A percentile compares a stretch with the other conserved stretches of the same genome.
These are phyloP conservation scores for Holacanthus passer DNA, from an alignment of 2,113 vertebrate species.

Conservation along the genomic window DNA sequence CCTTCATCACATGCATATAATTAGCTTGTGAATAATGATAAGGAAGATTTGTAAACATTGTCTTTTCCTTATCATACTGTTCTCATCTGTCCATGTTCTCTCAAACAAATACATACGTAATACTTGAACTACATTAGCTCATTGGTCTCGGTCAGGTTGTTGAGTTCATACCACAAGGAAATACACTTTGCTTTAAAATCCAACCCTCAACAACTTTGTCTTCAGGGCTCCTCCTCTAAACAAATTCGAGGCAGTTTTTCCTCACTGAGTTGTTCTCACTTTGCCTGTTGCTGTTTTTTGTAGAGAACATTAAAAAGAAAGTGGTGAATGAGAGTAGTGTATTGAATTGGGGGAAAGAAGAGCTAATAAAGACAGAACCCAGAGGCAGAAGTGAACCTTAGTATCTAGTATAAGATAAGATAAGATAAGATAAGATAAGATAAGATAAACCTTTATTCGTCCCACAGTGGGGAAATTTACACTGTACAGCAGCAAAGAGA, in stretches of 20 bases:
- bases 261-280: conserved; percentile 7
- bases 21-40: conserved; percentile 12
- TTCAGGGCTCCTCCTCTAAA: not conserved
- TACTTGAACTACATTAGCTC: not conserved
- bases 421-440: too few species aligned
- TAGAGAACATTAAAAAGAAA: conserved; percentile 11
- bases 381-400: not conserved
- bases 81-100: not conserved
- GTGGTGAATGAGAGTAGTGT: conserved; percentile 14
- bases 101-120: not conserved
- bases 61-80: not conserved
- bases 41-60: not conserved
- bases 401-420: too few species aligned
- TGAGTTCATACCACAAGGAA: conserved; percentile 25
- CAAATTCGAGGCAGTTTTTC: conserved; percentile 3
- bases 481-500: too few species aligned
- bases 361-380: not conserved
- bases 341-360: not conserved
- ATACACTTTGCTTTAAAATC: conserved; percentile 1
- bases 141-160: conserved; percentile 10
- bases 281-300: not conserved
- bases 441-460: too few species aligned
- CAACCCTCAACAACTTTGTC: not conserved
- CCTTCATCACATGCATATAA: not conserved
- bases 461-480: too few species aligned